Percentiles rank a stretch among this genome's conserved stretches.
These are phyloP conservation scores for Melanotaenia trifasciata DNA, from an alignment of 2,797 vertebrate genomes.

Conservation along the genomic window DNA sequence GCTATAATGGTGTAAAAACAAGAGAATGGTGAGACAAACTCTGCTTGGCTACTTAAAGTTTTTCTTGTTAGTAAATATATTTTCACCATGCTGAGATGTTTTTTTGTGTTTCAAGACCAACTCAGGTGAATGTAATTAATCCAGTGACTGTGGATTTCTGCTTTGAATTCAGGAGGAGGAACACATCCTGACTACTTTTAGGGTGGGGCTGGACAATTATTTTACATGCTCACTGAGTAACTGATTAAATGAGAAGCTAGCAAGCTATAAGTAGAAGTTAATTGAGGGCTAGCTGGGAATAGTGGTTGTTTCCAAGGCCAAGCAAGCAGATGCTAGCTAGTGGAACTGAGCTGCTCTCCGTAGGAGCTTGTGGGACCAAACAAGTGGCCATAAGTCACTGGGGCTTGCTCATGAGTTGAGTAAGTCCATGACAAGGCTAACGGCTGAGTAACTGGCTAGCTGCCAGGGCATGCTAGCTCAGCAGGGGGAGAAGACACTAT, in stretches of 20 bases:
- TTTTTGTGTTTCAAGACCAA: not conserved
- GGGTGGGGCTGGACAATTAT: not conserved
- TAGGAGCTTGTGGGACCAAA: not conserved
- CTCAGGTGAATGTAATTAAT: too few relatives aligned
- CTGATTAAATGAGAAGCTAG: not conserved
- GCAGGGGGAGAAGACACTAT: not conserved
- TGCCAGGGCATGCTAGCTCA: not conserved
- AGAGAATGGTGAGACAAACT: conserved; percentile 28
- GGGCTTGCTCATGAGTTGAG: too few relatives aligned
- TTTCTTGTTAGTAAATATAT: not conserved
- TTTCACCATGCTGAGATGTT: not conserved
- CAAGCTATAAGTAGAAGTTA: not conserved
- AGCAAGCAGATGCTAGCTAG: not conserved
- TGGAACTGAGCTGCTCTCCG: not conserved
- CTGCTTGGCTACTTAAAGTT: conserved; percentile 4
- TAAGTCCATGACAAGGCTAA: not conserved
- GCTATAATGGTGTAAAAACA: conserved; percentile 31
- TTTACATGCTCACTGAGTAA: not conserved
- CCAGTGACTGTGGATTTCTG: too few relatives aligned
- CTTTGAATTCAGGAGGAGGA: not conserved
- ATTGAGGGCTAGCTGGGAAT: not conserved
- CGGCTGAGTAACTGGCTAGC: not conserved
- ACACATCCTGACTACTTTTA: not conserved
- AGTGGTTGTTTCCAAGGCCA: not conserved
- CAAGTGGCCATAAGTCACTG: too few relatives aligned